Base-by-base conservation (phyloP, 2,888 invertebrate genomes). In the Drosophila antonietae region DNA sequence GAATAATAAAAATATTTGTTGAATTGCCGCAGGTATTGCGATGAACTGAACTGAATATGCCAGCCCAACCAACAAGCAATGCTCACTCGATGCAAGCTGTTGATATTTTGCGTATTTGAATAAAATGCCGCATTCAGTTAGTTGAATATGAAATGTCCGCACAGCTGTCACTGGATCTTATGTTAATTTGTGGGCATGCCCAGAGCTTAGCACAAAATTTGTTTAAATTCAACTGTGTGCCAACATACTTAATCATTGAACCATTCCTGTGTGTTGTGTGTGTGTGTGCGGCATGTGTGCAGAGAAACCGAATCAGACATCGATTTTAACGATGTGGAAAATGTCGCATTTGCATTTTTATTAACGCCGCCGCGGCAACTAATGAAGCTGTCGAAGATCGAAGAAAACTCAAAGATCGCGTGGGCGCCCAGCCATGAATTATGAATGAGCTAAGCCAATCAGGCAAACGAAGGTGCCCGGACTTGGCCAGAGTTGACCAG, bases 341-440 rank as follows among this genome's bases (percentile, higher is more conserved):
- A 83, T 83, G 70, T 68, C 68, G 68, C 78, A 73, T 79, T 79
- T 78, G 77, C 78, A 80, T 80, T 76, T 73, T 56, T 64, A 67
- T 55, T 62, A 53, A 46, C 23, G 37, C 43, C 33, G 52, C 33
- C 23, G 43, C 39, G 52, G 41, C 58, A 44, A 63, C 83, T 77
- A 80, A 80, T 80, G 69, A 80, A 80, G 83, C 62, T 65, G 63
- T 83, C 55, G 20, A 3, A 44, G 44, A 46, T 59, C 39, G 44
- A 49, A 49, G 44, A 12, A 49, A 31, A 49, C 1, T 31, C 31
- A 33, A 12, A 60, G 43, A 67, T 55, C 52, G 63, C 60, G 69
- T 68, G 70, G 60, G 75, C 15, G 64, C 46, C 67, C 67, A 39
- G 18, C 43, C 56, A 61, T 67, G 47, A 53, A 73, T 73, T 57